Evolutionary conservation across 2,888 invertebrate genomes (phyloP).

Genomic region (Rhimphoctona megacephalus): DNA sequence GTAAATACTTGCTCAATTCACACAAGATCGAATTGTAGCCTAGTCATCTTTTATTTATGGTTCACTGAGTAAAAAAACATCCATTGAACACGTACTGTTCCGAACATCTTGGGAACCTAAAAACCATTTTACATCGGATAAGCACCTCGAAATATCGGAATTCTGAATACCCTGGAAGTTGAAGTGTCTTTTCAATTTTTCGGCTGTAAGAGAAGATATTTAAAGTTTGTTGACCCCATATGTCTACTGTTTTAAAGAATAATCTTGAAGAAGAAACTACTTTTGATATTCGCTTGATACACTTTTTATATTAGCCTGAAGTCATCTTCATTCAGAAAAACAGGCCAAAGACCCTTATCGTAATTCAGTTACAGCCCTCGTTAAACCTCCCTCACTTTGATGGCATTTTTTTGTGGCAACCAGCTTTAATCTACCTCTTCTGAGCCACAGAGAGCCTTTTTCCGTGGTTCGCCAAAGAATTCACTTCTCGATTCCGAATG

Average conservation of each 20-base stretch:
- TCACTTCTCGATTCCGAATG: slow-evolving; percentile 25
- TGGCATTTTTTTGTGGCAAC: slow-evolving; percentile 57
- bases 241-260: not conserved
- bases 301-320: slow-evolving; percentile 11
- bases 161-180: not conserved
- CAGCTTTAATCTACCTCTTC: slow-evolving; percentile 28
- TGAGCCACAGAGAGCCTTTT: slow-evolving; percentile 1
- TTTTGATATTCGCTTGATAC: slow-evolving; percentile 46
- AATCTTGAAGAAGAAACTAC: slow-evolving; percentile 9
- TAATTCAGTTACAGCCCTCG: slow-evolving; percentile 28
- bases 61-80: slow-evolving; percentile 22
- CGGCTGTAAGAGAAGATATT: not conserved
- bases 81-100: not conserved
- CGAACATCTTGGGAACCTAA: not conserved
- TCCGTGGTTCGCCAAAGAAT: slow-evolving; percentile 44
- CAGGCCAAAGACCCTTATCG: slow-evolving; percentile 16
- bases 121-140: not conserved
- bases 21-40: slow-evolving; percentile 9
- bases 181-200: not conserved
- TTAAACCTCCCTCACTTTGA: slow-evolving; percentile 52
- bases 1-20: not conserved
- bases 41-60: slow-evolving; percentile 58
- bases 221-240: not conserved
- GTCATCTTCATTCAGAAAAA: slow-evolving; percentile 36
- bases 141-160: not conserved